A percentile compares a stretch with the other conserved stretches of the same genome.
phyloP scores from a whole-genome alignment of 2,797 vertebrate genomes.

The Staurois parvus region DNA sequence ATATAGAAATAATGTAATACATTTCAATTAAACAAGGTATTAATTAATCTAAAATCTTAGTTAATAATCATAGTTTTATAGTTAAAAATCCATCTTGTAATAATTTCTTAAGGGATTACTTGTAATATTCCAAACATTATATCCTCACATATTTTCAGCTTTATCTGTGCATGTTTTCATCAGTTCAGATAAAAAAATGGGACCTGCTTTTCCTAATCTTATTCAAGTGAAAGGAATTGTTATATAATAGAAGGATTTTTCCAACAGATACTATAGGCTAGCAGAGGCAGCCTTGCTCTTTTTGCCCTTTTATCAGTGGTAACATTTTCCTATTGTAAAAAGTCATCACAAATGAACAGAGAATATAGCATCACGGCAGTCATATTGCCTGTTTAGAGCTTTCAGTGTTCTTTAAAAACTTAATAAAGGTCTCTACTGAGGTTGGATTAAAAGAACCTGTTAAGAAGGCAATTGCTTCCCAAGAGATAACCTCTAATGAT shows the following conservation, averaged over 20 bases:
- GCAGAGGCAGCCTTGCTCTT: slow-evolving; percentile 31
- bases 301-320: slow-evolving; percentile 56
- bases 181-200: slow-evolving; percentile 1
- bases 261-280: slow-evolving; percentile 27
- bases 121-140: background rate
- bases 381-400: slow-evolving; percentile 57
- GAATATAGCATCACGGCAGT: slow-evolving; percentile 53
- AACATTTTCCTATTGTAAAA: slow-evolving; percentile 58
- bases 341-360: slow-evolving; percentile 59
- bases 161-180: slow-evolving; percentile 14
- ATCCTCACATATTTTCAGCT: background rate
- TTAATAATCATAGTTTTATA: background rate
- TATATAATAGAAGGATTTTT: slow-evolving; percentile 51
- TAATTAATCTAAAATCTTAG: background rate
- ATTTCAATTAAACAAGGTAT: background rate
- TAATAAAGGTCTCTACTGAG: slow-evolving; percentile 60
- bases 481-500: slow-evolving; percentile 62
- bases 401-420: slow-evolving; percentile 60
- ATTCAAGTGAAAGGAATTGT: slow-evolving; percentile 48
- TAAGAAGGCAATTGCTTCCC: slow-evolving; percentile 64
- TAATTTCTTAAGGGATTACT: background rate
- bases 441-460: slow-evolving; percentile 63
- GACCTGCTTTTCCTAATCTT: slow-evolving; percentile 46
- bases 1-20: background rate
- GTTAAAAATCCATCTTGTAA: background rate